Base-by-base conservation (phyloP, 2,797 vertebrate genomes). In the Tangara arthus region DNA sequence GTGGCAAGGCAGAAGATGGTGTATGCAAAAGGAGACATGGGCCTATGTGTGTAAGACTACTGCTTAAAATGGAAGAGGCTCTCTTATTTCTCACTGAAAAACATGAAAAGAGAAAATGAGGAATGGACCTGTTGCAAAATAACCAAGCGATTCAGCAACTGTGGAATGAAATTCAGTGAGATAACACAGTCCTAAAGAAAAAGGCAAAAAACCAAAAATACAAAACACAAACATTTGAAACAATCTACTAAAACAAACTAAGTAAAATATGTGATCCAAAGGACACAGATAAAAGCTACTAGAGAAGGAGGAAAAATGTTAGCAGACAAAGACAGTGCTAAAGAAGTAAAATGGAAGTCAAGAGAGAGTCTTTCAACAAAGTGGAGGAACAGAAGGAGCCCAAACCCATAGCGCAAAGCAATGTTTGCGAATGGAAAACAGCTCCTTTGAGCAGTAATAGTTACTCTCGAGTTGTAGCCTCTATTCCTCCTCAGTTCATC, bases 391-490 rank as follows among this genome's bases (percentile, higher is more conserved):
- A 97, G 97, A 98, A 98, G 98, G 98, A 98, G 98, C 97, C 97
- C 97, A 98, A 98, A 97, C 97, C 98, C 98, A 98, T 98, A 98
- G 97, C 97, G 96, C 98, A 98, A 98, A 98, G 97, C 98, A 97
- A 96, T 93, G 98, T 98, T 98, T 98, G 98, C 97, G 97, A 98
- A 98, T 98, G 98, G 97, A 97, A 98, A 98, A 98, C 91, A 98
- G 98, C 98, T 98, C 98, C 98, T 98, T 98, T 98, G 97, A 98
- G 98, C 98, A 98, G 97, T 98, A 98, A 99, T 99, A 99, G 99
- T 99, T 99, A 99, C 99, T 99, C 99, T 99, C 98, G 98, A 99
- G 98, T 99, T 98, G 99, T 99, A 99, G 98, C 98, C 99, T 99
- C 98, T 98, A 98, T 98, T 98, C 98, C 98, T 99, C 98, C 99